Percentiles rank a stretch among this genome's conserved stretches.
These are phyloP conservation scores for Drosophila trichaetosa DNA, from an alignment of 2,888 invertebrate species.

Conservation along the genomic window DNA sequence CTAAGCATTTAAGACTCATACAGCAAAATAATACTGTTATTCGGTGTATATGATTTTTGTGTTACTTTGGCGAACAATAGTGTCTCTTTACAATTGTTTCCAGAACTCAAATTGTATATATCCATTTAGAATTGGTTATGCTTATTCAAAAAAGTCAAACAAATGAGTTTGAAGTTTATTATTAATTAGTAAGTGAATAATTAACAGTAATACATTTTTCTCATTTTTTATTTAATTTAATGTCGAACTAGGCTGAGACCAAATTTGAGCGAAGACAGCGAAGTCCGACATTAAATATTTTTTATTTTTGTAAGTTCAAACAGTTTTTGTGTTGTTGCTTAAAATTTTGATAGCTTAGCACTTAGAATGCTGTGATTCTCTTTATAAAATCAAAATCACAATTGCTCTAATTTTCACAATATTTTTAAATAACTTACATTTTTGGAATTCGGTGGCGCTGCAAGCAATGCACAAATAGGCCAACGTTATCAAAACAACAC, in stretches of 20 bases:
- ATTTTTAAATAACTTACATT: constrained; percentile 57
- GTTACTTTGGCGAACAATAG: background rate
- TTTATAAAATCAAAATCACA: background rate
- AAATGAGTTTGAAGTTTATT: background rate
- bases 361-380: background rate
- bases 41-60: background rate
- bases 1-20: background rate
- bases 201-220: background rate
- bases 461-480: constrained; percentile 30
- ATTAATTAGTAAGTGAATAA: background rate
- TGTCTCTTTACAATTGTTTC: background rate
- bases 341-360: background rate
- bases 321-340: background rate
- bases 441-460: constrained; percentile 46
- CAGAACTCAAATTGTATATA: background rate
- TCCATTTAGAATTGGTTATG: background rate
- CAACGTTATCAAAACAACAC: constrained; percentile 47
- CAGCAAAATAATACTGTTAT: background rate
- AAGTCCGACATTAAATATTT: background rate
- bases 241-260: background rate
- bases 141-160: background rate
- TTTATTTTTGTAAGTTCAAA: background rate
- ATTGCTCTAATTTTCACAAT: background rate
- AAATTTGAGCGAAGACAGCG: background rate
- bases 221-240: background rate